Conservation (phyloP, 2,113 vertebrate species). For the Hiodon alosoides region DNA sequence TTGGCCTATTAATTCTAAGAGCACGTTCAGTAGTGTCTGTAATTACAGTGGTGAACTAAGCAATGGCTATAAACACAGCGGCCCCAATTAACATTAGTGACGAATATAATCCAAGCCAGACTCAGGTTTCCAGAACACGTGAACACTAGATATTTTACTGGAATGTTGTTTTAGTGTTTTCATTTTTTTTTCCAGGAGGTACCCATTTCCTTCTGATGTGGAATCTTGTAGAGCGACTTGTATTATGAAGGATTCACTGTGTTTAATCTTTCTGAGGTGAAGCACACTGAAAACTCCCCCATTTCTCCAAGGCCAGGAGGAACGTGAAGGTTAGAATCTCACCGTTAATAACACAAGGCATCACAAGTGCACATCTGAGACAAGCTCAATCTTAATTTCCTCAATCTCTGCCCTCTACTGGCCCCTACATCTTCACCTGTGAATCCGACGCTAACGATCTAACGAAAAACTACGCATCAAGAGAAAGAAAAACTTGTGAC, state of each 20-base stretch:
- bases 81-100: conserved; percentile 25
- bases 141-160: conserved; percentile 35
- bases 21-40: conserved; percentile 8
- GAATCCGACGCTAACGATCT: too few relatives aligned
- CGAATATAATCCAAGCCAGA: conserved; percentile 28
- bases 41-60: conserved; percentile 28
- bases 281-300: not conserved
- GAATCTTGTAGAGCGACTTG: conserved; percentile 17
- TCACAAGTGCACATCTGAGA: too few relatives aligned
- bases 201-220: conserved; percentile 28
- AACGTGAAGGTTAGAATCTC: too few relatives aligned
- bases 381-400: too few relatives aligned
- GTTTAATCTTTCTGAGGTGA: not conserved
- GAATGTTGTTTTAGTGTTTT: conserved; percentile 24
- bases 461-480: too few relatives aligned
- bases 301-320: too few relatives aligned
- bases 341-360: too few relatives aligned
- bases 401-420: too few relatives aligned
- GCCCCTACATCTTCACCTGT: too few relatives aligned
- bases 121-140: conserved; percentile 42
- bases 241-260: too few relatives aligned
- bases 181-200: conserved; percentile 41
- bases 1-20: not conserved
- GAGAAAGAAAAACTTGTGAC: too few relatives aligned
- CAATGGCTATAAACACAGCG: conserved; percentile 27